Base-by-base conservation (phyloP, 2,797 vertebrate species). In the Neostethus bicornis region DNA sequence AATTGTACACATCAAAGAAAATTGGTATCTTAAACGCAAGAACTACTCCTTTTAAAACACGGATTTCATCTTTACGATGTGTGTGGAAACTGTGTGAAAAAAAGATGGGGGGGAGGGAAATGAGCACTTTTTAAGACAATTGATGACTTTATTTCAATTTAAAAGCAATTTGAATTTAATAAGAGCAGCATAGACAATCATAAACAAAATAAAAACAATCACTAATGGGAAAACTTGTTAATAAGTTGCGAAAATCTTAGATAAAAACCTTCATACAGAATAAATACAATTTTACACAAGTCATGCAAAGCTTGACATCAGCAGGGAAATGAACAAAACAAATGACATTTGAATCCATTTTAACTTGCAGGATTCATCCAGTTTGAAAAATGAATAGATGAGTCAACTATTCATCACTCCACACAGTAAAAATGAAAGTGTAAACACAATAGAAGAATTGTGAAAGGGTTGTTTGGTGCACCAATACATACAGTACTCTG, bases 231-330 rank as follows among this genome's bases (percentile, higher is more conserved):
- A 48, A 38, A 56, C 24, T 43, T 20, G 35, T 51, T 57, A 50
- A 63, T 70, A 45, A 72, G 11, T 51, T 54, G 48, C 72, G 69
- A 72, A 79, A 79, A 60, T 56, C 43, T 77, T 42, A 66, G 11
- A 51, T 45, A 47, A 56, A 64, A 75, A 75, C 23, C 19, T 42
- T 14, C 55, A 72, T 48, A 39, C 23, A 75, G 53, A 84, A 89
- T 86, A 87, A 89, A 87, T 87, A 86, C n/a, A 53, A 38, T 29
- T 63, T 72, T 25, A 51, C 28, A 60, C 32, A 66, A 63, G 54
- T 54, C 49, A 73, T 58, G 50, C 11, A 57, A 74, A 56, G 52
- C 53, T 39, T 70, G 41, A 55, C 66, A 39, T 69, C 38, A 53
- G 61, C 61, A 75, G 67, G 55, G 63, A 61, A 78, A 77, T 74